Percentiles rank a stretch among this genome's conserved stretches.
Conservation (phyloP, 92 coral and sea anemone species). For the Meandrina meandrites region DNA sequence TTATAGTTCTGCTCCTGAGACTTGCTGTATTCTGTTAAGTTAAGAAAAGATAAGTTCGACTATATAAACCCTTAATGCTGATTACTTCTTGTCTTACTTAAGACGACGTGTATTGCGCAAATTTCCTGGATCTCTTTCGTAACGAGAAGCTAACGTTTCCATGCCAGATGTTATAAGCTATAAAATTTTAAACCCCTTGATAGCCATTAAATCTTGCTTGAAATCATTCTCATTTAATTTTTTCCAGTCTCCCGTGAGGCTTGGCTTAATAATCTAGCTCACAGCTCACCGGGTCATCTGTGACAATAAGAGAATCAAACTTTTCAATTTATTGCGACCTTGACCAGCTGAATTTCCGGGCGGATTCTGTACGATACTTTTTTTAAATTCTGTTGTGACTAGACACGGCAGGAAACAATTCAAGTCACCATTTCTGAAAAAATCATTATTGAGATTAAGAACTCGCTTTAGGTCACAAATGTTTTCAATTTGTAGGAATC, state of each 20-base stretch:
- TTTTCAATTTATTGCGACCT: conserved; percentile 8
- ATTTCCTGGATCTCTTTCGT: not conserved
- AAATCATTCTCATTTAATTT: not conserved
- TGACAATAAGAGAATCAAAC: not conserved
- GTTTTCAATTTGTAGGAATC: not conserved
- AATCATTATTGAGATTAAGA: not conserved
- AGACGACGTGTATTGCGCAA: no score
- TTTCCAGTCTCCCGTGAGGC: not conserved
- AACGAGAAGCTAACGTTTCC: not conserved
- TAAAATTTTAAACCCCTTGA: conserved; percentile 1
- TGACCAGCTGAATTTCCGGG: not conserved
- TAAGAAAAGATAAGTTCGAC: not conserved
- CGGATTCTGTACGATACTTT: not conserved
- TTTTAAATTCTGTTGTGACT: not conserved
- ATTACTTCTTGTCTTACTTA: no score
- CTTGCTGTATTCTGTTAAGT: not conserved
- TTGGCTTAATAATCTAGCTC: conserved; percentile 3
- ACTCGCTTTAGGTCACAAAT: not conserved
- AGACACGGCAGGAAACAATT: not conserved
- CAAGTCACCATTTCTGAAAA: not conserved
- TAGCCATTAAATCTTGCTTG: not conserved
- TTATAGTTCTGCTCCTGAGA: not conserved
- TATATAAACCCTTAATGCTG: not conserved
- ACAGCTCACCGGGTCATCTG: conserved; percentile 5
- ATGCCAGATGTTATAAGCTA: conserved; percentile 1